Evolutionary conservation across 2,888 invertebrate species (phyloP).

Genomic region (Drosophila lacicola): DNA sequence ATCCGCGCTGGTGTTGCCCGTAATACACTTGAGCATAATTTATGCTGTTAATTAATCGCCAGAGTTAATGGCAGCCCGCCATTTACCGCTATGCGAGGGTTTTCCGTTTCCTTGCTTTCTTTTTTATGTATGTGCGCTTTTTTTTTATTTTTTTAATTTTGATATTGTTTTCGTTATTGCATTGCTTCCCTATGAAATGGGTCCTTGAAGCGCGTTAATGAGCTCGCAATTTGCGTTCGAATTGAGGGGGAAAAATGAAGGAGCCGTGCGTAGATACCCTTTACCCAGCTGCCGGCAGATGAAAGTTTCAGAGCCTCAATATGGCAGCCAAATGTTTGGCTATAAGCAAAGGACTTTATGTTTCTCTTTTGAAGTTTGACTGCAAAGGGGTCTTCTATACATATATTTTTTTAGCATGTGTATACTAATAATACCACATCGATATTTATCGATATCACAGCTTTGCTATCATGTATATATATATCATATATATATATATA

Average conservation of each 20-base stretch:
- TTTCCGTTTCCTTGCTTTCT: conserved; percentile 16
- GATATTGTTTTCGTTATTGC: conserved; percentile 41
- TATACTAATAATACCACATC: too few species aligned
- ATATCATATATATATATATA: too few species aligned
- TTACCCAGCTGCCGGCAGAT: too few species aligned
- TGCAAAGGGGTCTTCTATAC: too few species aligned
- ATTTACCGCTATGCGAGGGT: conserved; percentile 44
- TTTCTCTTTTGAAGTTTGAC: too few species aligned
- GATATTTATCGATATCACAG: too few species aligned
- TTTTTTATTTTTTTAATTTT: conserved; percentile 1
- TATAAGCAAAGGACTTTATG: too few species aligned
- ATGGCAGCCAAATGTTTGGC: too few species aligned
- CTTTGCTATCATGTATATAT: too few species aligned
- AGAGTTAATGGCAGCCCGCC: conserved; percentile 42
- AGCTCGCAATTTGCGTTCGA: conserved; percentile 39
- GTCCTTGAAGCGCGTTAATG: conserved; percentile 53
- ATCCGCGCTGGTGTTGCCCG: conserved; percentile 57
- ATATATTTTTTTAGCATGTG: too few species aligned
- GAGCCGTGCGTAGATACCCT: not conserved
- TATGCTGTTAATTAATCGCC: conserved; percentile 78
- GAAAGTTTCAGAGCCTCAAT: too few species aligned
- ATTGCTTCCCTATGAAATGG: conserved; percentile 28
- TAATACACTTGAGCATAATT: conserved; percentile 80
- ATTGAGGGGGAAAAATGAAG: not conserved
- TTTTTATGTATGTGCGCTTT: not conserved